phyloP scores from a whole-genome alignment of 2,888 invertebrate species.

The Sinelater perroti region DNA sequence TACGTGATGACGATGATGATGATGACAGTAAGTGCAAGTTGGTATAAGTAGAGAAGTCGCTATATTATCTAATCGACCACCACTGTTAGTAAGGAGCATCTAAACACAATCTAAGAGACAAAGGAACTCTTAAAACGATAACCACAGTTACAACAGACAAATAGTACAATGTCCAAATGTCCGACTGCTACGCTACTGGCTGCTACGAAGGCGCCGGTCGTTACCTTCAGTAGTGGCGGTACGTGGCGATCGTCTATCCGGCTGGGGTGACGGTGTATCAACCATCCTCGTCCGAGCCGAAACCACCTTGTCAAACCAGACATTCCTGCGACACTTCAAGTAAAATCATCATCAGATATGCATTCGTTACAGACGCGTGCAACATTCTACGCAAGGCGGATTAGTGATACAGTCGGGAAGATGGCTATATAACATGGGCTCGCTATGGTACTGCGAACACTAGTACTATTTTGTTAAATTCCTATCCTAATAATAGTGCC shows the following conservation, averaged over 20 bases:
- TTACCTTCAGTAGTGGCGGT: slow-evolving; percentile 51
- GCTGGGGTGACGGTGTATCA: slow-evolving; percentile 27
- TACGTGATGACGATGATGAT: slow-evolving; percentile 27
- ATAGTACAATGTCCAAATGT: slow-evolving; percentile 38
- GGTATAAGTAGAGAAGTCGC: slow-evolving; percentile 31
- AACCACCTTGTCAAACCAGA: slow-evolving; percentile 43
- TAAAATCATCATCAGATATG: slow-evolving; percentile 56
- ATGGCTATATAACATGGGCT: too few relatives aligned
- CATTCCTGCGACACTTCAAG: slow-evolving; percentile 55
- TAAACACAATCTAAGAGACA: slow-evolving; percentile 40
- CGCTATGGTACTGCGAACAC: slow-evolving; percentile 54
- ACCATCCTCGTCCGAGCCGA: slow-evolving; percentile 36
- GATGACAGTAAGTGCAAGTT: too few relatives aligned
- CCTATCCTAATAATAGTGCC: too few relatives aligned
- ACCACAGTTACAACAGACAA: slow-evolving; percentile 38
- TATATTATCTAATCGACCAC: slow-evolving; percentile 23
- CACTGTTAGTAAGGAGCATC: slow-evolving; percentile 36
- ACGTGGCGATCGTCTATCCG: slow-evolving; percentile 20
- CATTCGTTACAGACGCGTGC: slow-evolving; percentile 50
- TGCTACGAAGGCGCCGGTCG: slow-evolving; percentile 48
- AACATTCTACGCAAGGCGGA: slow-evolving; percentile 56
- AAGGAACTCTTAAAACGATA: slow-evolving; percentile 36
- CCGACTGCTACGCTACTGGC: slow-evolving; percentile 51
- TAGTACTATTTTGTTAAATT: too few relatives aligned
- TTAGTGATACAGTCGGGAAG: slow-evolving; percentile 57